Percentiles rank a stretch among this genome's conserved stretches.
These are phyloP conservation scores for Philonicus albiceps DNA, from an alignment of 2,888 invertebrate species.

Conservation along the genomic window DNA sequence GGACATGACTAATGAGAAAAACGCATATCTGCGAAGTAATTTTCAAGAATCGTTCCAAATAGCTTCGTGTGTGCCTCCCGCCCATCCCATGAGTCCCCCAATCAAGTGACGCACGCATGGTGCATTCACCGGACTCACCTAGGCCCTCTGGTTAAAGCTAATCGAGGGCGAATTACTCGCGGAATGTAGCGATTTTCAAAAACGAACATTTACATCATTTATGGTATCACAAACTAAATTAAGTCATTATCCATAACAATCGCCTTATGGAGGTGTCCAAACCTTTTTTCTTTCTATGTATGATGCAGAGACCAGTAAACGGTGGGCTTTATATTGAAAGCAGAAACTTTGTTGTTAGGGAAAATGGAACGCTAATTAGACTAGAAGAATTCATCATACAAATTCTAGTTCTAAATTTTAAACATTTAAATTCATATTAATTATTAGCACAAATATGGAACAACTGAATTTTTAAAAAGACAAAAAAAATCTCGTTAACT, in stretches of 20 bases:
- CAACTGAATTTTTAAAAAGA: no score
- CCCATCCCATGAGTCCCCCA: background rate
- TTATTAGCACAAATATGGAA: no score
- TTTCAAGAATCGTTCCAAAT: background rate
- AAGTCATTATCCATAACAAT: background rate
- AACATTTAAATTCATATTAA: no score
- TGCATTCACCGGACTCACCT: background rate
- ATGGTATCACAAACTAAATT: background rate
- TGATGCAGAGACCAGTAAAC: background rate
- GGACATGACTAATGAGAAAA: constrained; percentile 32
- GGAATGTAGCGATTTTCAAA: background rate
- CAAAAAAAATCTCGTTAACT: no score
- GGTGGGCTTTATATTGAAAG: background rate
- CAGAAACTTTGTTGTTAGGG: background rate
- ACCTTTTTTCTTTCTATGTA: background rate
- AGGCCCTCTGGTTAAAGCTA: background rate
- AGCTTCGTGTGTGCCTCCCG: background rate
- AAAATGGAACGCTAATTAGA: no score
- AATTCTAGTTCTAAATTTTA: no score
- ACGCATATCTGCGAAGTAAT: constrained; percentile 10
- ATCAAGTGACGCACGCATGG: background rate
- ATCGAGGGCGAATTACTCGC: background rate
- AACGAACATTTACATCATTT: background rate
- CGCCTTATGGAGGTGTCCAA: background rate
- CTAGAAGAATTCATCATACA: no score